Conservation (phyloP, 2,888 invertebrate species). For the Sepiola atlantica region DNA sequence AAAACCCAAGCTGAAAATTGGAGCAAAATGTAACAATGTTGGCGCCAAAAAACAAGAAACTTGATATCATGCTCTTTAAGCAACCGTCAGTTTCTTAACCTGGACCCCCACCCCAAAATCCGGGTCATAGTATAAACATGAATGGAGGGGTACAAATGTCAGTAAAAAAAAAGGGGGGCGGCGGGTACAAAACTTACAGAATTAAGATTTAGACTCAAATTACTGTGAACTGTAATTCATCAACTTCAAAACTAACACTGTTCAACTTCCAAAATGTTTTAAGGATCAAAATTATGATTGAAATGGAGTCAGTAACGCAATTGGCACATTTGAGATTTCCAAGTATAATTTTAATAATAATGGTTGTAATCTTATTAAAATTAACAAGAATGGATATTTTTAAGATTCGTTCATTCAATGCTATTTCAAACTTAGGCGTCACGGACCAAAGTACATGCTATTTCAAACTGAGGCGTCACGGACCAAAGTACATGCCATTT, state of each 20-base stretch:
- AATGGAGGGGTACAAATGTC: background rate
- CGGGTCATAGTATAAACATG: background rate
- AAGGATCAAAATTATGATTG: background rate
- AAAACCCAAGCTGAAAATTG: background rate
- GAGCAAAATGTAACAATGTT: background rate
- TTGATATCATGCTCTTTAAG: constrained; percentile 8
- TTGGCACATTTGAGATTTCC: background rate
- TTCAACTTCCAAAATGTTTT: background rate
- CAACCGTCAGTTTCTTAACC: background rate
- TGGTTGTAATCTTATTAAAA: background rate
- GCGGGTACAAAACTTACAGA: background rate
- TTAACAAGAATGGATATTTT: background rate
- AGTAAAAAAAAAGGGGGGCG: background rate
- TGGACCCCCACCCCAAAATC: background rate
- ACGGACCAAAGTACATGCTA: too few relatives aligned
- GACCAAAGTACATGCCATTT: too few relatives aligned
- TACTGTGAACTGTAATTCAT: background rate
- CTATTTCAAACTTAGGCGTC: background rate
- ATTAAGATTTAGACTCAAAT: background rate
- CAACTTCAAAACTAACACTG: background rate
- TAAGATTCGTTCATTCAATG: too few relatives aligned
- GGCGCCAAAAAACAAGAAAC: background rate
- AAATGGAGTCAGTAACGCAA: background rate
- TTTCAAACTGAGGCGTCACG: too few relatives aligned
- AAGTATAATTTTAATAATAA: background rate